These are phyloP conservation scores for Hydrophis major DNA, from an alignment of 2,797 vertebrate genomes.

Conservation along the genomic window DNA sequence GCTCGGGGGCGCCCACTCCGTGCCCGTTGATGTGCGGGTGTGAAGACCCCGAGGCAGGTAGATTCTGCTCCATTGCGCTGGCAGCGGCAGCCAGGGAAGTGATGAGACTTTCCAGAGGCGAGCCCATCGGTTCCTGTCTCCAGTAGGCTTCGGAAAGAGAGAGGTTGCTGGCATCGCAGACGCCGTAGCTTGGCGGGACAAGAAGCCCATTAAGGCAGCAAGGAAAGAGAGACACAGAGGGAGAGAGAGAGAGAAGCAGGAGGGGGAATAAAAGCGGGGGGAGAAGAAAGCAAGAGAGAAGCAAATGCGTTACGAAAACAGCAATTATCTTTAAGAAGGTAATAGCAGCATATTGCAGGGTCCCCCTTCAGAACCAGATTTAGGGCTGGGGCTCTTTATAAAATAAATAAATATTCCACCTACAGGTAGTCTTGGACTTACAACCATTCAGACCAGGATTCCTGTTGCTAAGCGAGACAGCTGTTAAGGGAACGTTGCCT, in stretches of 20 bases:
- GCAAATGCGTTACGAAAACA: conserved; percentile 70
- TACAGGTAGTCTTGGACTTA: background rate
- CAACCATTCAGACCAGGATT: too few relatives aligned
- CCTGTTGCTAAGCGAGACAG: too few relatives aligned
- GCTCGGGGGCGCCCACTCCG: conserved; percentile 74
- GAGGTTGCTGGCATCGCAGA: conserved; percentile 89
- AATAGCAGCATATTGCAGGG: background rate
- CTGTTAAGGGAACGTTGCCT: too few relatives aligned
- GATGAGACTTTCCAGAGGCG: conserved; percentile 78
- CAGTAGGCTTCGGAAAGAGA: conserved; percentile 93
- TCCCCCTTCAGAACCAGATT: background rate
- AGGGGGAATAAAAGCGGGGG: conserved; percentile 22
- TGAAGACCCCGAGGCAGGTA: conserved; percentile 66
- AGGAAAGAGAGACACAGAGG: conserved; percentile 63
- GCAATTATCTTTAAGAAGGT: conserved; percentile 17
- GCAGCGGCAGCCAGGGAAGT: conserved; percentile 59
- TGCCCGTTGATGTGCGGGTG: conserved; percentile 83
- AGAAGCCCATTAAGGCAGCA: conserved; percentile 74
- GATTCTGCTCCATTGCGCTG: conserved; percentile 55
- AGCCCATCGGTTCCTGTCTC: conserved; percentile 78
- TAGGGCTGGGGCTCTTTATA: background rate
- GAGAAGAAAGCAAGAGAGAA: conserved; percentile 71
- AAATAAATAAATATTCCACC: background rate
- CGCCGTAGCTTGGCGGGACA: conserved; percentile 91
- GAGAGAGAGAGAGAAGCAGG: conserved; percentile 44